Conservation (phyloP, 2,113 vertebrate genomes). For the Anolis sagrei region DNA sequence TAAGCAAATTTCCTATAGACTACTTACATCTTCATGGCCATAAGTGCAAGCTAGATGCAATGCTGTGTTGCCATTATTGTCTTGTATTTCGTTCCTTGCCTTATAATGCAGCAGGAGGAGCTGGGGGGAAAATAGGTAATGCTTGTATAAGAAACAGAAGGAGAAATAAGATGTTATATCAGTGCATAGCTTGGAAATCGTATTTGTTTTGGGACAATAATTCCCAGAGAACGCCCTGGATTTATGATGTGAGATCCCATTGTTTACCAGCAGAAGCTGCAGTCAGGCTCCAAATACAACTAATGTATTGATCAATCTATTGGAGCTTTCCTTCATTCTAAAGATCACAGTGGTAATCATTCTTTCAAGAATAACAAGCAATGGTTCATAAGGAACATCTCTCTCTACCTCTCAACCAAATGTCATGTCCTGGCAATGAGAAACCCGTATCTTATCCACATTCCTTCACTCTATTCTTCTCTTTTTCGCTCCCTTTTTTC, state of each 20-base stretch:
- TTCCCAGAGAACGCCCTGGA: too few relatives aligned
- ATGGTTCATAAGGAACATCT: background rate
- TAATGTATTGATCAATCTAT: background rate
- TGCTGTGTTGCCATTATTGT: conserved; percentile 92
- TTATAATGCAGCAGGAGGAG: conserved; percentile 95
- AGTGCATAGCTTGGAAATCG: too few relatives aligned
- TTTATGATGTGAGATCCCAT: too few relatives aligned
- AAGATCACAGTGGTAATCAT: background rate
- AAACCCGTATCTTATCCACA: too few relatives aligned
- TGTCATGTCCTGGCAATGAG: too few relatives aligned
- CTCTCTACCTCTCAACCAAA: too few relatives aligned
- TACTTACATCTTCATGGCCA: conserved; percentile 92
- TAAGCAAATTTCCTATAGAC: conserved; percentile 46
- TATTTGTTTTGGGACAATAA: too few relatives aligned
- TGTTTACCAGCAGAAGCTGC: conserved; percentile 5
- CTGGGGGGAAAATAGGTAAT: conserved; percentile 69
- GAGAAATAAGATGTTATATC: conserved; percentile 13
- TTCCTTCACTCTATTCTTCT: too few relatives aligned
- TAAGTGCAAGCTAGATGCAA: conserved; percentile 95
- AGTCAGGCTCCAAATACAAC: conserved; percentile 13
- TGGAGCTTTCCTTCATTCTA: background rate
- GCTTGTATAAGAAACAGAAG: background rate
- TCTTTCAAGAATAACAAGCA: background rate
- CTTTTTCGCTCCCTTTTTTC: too few relatives aligned
- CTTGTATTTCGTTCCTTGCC: conserved; percentile 86